Percentiles rank a stretch among this genome's conserved stretches.
phyloP scores from a whole-genome alignment of 2,113 vertebrate species.

The Melierax canorus region DNA sequence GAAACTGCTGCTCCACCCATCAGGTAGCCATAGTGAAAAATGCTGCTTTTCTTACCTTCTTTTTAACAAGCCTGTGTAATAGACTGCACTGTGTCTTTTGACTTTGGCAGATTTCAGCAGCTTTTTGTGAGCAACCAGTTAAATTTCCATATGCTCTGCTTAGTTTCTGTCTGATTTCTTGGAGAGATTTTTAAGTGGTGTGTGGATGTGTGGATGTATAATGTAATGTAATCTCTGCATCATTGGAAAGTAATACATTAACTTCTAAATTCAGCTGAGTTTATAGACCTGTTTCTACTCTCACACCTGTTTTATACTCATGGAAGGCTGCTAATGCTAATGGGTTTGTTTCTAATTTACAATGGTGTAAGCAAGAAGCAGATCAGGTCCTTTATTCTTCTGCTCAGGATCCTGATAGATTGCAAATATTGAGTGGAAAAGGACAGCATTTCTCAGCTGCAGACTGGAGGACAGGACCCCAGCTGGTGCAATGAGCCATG shows the following conservation, averaged over 20 bases:
- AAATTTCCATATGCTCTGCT: background rate
- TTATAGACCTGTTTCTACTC: background rate
- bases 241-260: background rate
- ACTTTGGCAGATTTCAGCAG: constrained; percentile 14
- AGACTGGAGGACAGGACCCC: background rate
- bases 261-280: constrained; percentile 7
- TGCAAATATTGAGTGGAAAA: background rate
- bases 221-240: background rate
- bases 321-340: background rate
- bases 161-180: constrained; percentile 6
- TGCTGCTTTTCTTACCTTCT: background rate
- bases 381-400: background rate
- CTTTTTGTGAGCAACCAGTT: constrained; percentile 37
- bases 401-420: background rate
- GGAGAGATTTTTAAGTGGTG: background rate
- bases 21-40: background rate
- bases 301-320: background rate
- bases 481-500: background rate
- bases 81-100: background rate
- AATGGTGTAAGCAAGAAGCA: background rate
- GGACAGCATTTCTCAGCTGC: background rate
- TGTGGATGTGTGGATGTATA: background rate
- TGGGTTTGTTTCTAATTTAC: constrained; percentile 16
- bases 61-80: background rate
- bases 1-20: background rate